These are phyloP conservation scores for Neotoma lepida DNA, from an alignment of 2,113 vertebrate species.

Conservation along the genomic window DNA sequence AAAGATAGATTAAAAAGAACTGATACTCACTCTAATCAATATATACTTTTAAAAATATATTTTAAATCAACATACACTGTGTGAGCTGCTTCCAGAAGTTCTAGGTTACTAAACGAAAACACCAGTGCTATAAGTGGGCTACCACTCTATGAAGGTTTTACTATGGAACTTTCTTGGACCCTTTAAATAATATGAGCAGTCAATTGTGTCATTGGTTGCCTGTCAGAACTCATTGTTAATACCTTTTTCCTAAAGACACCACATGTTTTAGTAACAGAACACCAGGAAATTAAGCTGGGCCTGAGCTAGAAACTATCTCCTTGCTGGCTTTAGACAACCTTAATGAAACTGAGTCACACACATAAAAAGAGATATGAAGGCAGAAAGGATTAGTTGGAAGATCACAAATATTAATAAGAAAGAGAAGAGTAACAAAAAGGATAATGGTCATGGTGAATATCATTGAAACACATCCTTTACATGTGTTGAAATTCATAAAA, in stretches of 20 bases:
- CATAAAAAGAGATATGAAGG: background rate
- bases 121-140: background rate
- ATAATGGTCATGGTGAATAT: background rate
- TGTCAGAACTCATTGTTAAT: background rate
- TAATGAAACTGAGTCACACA: background rate
- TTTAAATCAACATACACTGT: background rate
- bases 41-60: background rate
- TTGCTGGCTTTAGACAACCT: background rate
- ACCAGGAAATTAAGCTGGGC: background rate
- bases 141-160: background rate
- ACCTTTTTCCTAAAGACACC: background rate
- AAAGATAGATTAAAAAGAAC: background rate
- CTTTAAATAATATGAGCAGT: background rate
- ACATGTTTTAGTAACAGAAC: background rate
- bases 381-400: background rate
- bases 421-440: background rate
- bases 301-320: background rate
- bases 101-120: background rate
- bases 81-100: background rate
- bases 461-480: background rate
- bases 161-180: background rate
- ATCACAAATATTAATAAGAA: background rate
- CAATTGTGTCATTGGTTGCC: background rate
- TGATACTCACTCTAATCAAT: background rate
- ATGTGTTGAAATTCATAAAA: background rate